Base-by-base conservation (phyloP, 2,113 vertebrate genomes). In the Plectropomus leopardus region DNA sequence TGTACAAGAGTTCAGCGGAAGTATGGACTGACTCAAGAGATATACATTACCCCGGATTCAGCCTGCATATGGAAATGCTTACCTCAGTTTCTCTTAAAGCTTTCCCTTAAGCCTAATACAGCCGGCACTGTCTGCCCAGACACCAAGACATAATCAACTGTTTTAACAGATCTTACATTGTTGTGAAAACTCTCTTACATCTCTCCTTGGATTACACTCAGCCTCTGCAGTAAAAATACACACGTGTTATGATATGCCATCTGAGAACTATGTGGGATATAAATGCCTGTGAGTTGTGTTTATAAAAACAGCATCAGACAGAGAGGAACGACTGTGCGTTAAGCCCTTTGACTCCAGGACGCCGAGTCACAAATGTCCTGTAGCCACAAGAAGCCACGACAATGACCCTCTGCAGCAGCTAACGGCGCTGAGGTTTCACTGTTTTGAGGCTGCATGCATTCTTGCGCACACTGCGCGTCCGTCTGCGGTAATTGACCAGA, bases 31-130 rank as follows among this genome's bases (percentile, higher is more conserved):
- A 88, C 89, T 88, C 84, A 89, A 86, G 88, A 87, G 89, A 92
- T 92, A 92, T 91, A 89, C 91, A 92, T 92, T 93, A 93, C 90
- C 88, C 68, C 47, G 75, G 80, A 93, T 92, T 90, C 83, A 76
- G 90, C 68, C 88, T 90, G 85, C 93, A 95, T 94, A 94, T 94
- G 94, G 94, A 94, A 95, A 85, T 90, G 90, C 92, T 95, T 95
- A 94, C 79, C 88, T 82, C 86, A 83, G 86, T 77, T 83, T 83
- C 88, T 85, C 69, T 87, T 84, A 89, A 88, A 92, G 92, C 86
- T 89, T 90, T 80, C 73, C 86, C 76, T 83, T 88, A 90, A 94
- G 88, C 76, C 79, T 80, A 78, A 90, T 89, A 88, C 91, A 92
- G 80, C 75, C 83, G n/a, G 40, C 85, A 91, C 86, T 91, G 86